These are phyloP conservation scores for Thalassoma bifasciatum DNA, from an alignment of 2,113 vertebrate species.

Conservation along the genomic window DNA sequence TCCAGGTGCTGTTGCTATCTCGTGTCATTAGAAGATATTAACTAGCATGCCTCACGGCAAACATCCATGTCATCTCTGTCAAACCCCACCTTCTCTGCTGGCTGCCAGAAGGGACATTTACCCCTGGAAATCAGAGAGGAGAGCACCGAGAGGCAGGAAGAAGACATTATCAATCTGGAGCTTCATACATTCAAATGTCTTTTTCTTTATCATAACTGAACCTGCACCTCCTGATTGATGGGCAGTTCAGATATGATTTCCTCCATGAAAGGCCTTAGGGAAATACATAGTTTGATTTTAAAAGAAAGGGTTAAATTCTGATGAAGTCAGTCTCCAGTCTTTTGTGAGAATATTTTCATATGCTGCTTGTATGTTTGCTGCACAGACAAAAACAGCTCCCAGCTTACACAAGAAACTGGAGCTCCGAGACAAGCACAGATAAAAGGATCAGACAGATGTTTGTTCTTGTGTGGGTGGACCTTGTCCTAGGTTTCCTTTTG, in stretches of 20 bases:
- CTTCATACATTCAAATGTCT: slow-evolving; percentile 50
- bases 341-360: no score
- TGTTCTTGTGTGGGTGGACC: slow-evolving; percentile 49
- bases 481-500: slow-evolving; percentile 46
- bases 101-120: slow-evolving; percentile 61
- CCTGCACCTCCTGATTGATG: slow-evolving; percentile 47
- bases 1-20: slow-evolving; percentile 69
- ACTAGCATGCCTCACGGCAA: slow-evolving; percentile 64
- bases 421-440: neutral
- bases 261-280: slow-evolving; percentile 50
- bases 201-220: slow-evolving; percentile 10
- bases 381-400: neutral
- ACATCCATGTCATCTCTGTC: slow-evolving; percentile 15
- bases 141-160: slow-evolving; percentile 22
- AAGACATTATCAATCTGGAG: slow-evolving; percentile 53
- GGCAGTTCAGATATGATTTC: slow-evolving; percentile 62
- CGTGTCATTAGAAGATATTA: slow-evolving; percentile 78
- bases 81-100: slow-evolving; percentile 2
- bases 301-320: neutral
- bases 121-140: slow-evolving; percentile 47
- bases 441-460: slow-evolving; percentile 51
- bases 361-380: no score
- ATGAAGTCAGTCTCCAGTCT: neutral
- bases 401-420: neutral
- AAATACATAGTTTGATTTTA: slow-evolving; percentile 57